Conservation (phyloP, 1,140 invertebrate species). For the Drosophila varians region DNA sequence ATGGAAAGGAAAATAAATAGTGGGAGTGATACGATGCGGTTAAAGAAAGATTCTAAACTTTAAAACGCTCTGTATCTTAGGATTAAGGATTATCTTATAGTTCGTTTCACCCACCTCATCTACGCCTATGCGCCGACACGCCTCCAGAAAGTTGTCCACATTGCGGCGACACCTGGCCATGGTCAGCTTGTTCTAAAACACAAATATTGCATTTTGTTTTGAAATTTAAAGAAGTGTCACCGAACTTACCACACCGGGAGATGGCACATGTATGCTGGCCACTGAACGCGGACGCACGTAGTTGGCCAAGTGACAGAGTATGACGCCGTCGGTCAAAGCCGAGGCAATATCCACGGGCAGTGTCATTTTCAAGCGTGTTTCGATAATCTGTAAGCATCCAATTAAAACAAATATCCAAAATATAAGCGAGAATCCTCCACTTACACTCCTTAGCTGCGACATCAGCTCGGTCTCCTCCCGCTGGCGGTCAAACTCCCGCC, state of each 20-base stretch:
- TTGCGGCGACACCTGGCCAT: constrained; percentile 96
- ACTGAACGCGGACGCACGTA: constrained; percentile 95
- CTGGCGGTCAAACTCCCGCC: constrained; percentile 94
- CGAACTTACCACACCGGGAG: constrained; percentile 93
- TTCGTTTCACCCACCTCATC: constrained; percentile 91
- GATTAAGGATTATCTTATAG: not conserved
- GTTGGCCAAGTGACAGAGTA: constrained; percentile 96
- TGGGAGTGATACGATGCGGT: not conserved
- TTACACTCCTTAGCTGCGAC: constrained; percentile 92
- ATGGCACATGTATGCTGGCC: constrained; percentile 96
- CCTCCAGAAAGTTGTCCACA: constrained; percentile 97
- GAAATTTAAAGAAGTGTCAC: not conserved
- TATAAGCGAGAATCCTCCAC: constrained; percentile 48
- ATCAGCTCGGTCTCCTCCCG: constrained; percentile 95
- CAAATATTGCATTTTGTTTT: not conserved
- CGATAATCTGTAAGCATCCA: constrained; percentile 89
- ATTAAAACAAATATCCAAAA: not conserved
- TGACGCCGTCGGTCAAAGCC: constrained; percentile 94
- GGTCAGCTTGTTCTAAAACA: constrained; percentile 93
- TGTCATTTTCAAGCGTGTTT: constrained; percentile 94
- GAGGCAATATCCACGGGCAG: constrained; percentile 94
- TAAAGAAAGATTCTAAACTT: not conserved
- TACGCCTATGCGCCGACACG: constrained; percentile 96
- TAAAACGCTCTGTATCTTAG: constrained; percentile 7
- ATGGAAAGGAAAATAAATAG: not conserved